Conservation (phyloP, 2,797 vertebrate species). For the Halcyon smyrnensis region DNA sequence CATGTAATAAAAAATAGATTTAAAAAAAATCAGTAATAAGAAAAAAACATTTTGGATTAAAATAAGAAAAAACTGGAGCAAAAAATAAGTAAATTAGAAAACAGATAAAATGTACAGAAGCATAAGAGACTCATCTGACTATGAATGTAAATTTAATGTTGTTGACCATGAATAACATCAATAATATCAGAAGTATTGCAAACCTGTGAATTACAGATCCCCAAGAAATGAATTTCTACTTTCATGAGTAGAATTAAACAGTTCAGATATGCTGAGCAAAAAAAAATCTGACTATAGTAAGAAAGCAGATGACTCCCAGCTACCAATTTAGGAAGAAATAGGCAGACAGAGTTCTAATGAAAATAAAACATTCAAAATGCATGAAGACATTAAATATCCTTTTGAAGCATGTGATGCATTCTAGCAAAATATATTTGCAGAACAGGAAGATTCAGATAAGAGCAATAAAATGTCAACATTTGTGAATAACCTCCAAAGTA, state of each 20-base stretch:
- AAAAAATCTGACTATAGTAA: neutral
- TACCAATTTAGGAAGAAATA: conserved; percentile 47
- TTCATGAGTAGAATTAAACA: neutral
- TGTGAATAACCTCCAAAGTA: conserved; percentile 22
- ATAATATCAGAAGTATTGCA: neutral
- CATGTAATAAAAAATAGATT: neutral
- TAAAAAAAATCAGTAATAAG: neutral
- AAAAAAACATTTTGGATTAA: neutral
- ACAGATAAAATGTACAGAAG: neutral
- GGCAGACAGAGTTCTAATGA: conserved; percentile 27
- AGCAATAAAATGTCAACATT: conserved; percentile 46
- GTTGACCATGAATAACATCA: neutral
- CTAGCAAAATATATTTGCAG: conserved; percentile 16
- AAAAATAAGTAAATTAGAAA: neutral
- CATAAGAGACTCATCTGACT: neutral
- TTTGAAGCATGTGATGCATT: conserved; percentile 40
- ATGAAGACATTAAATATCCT: conserved; percentile 61
- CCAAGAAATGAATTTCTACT: neutral
- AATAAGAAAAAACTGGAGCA: neutral
- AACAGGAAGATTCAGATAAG: conserved; percentile 35
- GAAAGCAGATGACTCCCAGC: neutral
- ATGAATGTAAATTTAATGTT: neutral
- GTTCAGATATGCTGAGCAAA: neutral
- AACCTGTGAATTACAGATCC: neutral
- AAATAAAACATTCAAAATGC: conserved; percentile 52